Evolutionary conservation across 2,797 vertebrate genomes (phyloP).

Genomic region (Pteronotus mesoamericanus): DNA sequence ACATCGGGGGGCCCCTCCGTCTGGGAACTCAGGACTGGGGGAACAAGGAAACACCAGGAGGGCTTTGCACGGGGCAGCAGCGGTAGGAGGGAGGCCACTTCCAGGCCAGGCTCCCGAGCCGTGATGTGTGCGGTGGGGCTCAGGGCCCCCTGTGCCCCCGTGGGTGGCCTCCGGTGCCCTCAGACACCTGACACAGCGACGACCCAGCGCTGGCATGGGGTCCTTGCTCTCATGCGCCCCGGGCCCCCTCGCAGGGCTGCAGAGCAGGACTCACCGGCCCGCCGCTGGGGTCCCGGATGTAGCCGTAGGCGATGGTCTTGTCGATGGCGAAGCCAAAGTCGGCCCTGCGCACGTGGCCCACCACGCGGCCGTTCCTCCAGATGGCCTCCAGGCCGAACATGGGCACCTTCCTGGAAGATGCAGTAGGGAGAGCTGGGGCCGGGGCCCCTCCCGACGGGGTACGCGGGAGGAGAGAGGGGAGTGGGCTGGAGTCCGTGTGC

Average conservation of each 20-base stretch:
- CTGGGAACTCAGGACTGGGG: not conserved
- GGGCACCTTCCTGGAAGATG: conserved; percentile 87
- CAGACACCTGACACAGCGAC: fast-evolving
- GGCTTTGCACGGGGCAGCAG: not conserved
- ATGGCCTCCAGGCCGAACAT: conserved; percentile 95
- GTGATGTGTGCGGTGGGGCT: fast-evolving
- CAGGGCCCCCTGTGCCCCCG: fast-evolving
- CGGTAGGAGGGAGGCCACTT: fast-evolving
- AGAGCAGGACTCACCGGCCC: conserved; percentile 84
- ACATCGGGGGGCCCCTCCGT: not conserved
- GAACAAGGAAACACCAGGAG: not conserved
- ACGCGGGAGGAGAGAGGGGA: fast-evolving
- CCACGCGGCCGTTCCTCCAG: conserved; percentile 88
- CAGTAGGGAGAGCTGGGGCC: not conserved
- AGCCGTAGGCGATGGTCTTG: conserved; percentile 94
- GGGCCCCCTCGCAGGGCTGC: fast-evolving
- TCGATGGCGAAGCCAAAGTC: conserved; percentile 92
- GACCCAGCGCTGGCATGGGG: fast-evolving
- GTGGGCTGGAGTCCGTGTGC: not conserved
- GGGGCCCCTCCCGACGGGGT: fast-evolving
- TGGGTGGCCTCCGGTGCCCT: fast-evolving
- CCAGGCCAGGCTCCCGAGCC: not conserved
- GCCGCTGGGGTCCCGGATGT: conserved; percentile 88
- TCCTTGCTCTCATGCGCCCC: not conserved
- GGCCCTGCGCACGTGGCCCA: conserved; percentile 91